Base-by-base conservation (phyloP, 64 coral and sea anemone species). In the Porites lutea region DNA sequence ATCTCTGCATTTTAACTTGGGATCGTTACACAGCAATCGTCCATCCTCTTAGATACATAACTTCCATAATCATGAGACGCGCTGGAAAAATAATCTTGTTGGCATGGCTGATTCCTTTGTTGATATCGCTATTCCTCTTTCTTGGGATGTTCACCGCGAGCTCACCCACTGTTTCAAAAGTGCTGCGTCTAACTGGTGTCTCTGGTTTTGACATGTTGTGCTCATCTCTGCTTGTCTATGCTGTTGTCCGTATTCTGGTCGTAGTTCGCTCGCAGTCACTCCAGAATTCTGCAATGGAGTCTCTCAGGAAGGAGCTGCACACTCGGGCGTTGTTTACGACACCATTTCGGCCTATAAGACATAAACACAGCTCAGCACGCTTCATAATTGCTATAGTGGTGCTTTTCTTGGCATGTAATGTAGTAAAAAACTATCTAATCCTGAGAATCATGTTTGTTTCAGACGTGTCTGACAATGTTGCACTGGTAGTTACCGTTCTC, bases 1-100 rank as follows among this genome's bases (percentile, higher is more conserved):
- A 88, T 74, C 85, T 88, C 21, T 88, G 69, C 45, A n/a, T 37
- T 3, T 88, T 88, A 44, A 88, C 85, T 27, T 60, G 53, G 23
- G 85, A 88, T 88, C 85, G 85, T 13, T 88, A 88, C 70, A 46
- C 52, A 50, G 85, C 85, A 9, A 74, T 88, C 4, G 70, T 88
- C 19, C 70, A 88, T 18, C 85, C 85, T 44, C 74, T 88, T 2
- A 88, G 54, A 46, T 88, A 88, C 55, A 73, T 9, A 4, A 47
- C 8, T 6, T 78, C 75, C 11, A 78, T 78, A 3, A 54, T 52
- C 4, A 20, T 19, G 18, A 78, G 75, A 78, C 75, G 50, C 50
- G 50, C 75, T 21, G 18, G 11, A 11, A 21, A 11, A 44, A 6
- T 76, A 8, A 76, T 76, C 73, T 16, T 76, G 47, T 6, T 19